Evolutionary conservation across 2,113 vertebrate species (phyloP).

Genomic region (Rhineura floridana): DNA sequence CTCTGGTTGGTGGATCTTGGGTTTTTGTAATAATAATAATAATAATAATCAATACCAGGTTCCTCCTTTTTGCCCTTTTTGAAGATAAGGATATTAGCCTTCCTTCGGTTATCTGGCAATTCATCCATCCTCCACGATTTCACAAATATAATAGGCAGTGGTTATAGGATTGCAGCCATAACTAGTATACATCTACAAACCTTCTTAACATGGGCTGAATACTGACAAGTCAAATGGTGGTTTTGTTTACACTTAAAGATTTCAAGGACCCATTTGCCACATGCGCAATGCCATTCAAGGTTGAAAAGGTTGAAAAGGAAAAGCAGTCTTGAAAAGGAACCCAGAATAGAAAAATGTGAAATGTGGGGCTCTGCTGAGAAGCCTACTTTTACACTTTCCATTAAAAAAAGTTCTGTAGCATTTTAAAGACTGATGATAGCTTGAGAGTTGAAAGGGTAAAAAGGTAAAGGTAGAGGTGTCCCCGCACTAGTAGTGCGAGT

Average conservation of each 20-base stretch:
- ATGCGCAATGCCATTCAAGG: background rate
- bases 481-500: no score
- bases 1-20: no score
- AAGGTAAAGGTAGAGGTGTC: no score
- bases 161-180: background rate
- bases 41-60: no score
- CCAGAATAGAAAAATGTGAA: background rate
- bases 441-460: background rate
- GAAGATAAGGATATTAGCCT: no score
- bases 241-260: background rate
- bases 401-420: background rate
- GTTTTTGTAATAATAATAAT: no score
- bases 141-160: no score
- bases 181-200: background rate
- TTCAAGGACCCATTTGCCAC: background rate
- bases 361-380: background rate
- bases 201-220: background rate
- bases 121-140: no score
- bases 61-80: no score
- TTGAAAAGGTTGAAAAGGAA: background rate
- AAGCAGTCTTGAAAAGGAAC: background rate
- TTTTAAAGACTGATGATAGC: background rate
- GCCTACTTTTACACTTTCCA: background rate
- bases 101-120: no score
- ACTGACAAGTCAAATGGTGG: no score